Conservation (phyloP, 2,888 invertebrate species). For the Hypsopygia costalis region DNA sequence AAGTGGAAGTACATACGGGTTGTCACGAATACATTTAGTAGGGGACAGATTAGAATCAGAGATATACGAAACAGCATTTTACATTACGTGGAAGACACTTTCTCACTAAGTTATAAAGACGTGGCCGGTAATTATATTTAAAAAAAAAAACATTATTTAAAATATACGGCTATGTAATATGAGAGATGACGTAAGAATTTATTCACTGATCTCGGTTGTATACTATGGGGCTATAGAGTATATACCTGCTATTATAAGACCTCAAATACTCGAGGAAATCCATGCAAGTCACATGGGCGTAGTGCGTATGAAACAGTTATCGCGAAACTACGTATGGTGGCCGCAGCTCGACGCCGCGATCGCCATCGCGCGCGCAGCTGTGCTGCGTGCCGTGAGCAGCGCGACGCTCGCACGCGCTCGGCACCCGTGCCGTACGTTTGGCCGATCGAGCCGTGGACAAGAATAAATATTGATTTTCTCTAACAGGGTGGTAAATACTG, state of each 20-base stretch:
- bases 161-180: background rate
- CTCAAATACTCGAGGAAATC: conserved; percentile 14
- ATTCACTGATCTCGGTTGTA: conserved; percentile 14
- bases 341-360: conserved; percentile 18
- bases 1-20: background rate
- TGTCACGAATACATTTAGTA: conserved; percentile 3
- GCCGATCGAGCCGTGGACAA: conserved; percentile 14
- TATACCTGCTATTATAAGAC: conserved; percentile 7
- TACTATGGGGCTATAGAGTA: conserved; percentile 15
- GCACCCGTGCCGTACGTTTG: conserved; percentile 21
- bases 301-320: conserved; percentile 20
- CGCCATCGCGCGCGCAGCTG: conserved; percentile 11
- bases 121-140: background rate
- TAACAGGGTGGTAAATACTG: conserved; percentile 15
- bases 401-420: conserved; percentile 13
- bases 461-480: conserved; percentile 23
- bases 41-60: no score
- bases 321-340: conserved; percentile 23
- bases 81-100: background rate
- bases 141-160: background rate
- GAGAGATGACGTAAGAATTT: conserved; percentile 7
- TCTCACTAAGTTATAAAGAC: background rate
- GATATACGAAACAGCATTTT: background rate
- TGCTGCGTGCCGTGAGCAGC: conserved; percentile 11
- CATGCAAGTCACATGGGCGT: conserved; percentile 20